Percentiles rank a stretch among this genome's conserved stretches.
Evolutionary conservation across 2,797 vertebrate genomes (phyloP).

Genomic region (Lycodopsis pacificus): DNA sequence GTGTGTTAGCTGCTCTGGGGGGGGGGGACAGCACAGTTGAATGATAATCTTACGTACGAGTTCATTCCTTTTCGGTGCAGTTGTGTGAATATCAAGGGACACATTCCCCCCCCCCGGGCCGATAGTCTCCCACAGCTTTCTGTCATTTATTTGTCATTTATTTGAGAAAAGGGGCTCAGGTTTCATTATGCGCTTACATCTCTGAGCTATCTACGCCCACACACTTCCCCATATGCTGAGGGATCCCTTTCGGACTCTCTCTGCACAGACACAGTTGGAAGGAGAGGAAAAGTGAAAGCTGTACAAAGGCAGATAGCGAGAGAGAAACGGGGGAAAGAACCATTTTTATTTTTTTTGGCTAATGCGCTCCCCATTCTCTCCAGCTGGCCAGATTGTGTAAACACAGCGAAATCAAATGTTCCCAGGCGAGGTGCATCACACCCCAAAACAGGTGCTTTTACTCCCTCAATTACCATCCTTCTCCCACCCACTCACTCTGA

Average conservation of each 20-base stretch:
- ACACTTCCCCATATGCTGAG: conserved; percentile 44
- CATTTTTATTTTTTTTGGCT: conserved; percentile 40
- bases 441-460: conserved; percentile 75
- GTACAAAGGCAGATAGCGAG: conserved; percentile 14
- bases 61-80: conserved; percentile 25
- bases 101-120: conserved; percentile 59
- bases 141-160: conserved; percentile 20
- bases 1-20: conserved; percentile 20
- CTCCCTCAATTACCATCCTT: conserved; percentile 48
- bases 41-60: conserved; percentile 1
- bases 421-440: conserved; percentile 48
- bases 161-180: conserved; percentile 32
- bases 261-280: conserved; percentile 39
- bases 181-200: conserved; percentile 38
- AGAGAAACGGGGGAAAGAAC: conserved; percentile 9
- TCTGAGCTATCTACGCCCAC: conserved; percentile 51
- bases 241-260: conserved; percentile 50
- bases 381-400: conserved; percentile 69
- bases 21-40: neutral
- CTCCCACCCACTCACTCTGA: conserved; percentile 53
- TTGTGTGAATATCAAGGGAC: conserved; percentile 29
- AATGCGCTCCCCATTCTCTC: conserved; percentile 51
- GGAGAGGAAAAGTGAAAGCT: conserved; percentile 31
- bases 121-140: conserved; percentile 22
- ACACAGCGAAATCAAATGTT: conserved; percentile 57